A percentile compares a stretch with the other conserved stretches of the same genome.
Evolutionary conservation across 2,113 vertebrate species (phyloP).

Genomic region (Phylloscopus trochilus): DNA sequence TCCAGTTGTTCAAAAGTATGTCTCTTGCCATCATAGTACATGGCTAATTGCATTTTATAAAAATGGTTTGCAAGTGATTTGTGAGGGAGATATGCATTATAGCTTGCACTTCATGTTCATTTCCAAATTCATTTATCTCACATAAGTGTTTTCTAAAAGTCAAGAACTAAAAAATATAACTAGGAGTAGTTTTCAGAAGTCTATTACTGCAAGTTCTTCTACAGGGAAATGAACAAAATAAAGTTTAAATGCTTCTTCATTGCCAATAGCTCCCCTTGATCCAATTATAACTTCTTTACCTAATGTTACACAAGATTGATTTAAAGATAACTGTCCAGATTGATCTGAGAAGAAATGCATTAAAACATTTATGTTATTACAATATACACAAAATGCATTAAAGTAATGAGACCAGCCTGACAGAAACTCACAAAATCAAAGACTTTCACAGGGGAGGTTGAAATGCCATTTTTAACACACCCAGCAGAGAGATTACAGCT

Average conservation of each 20-base stretch:
- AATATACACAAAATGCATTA: slow-evolving; percentile 1
- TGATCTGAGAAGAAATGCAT: slow-evolving; percentile 25
- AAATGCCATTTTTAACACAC: slow-evolving; percentile 38
- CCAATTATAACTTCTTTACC: slow-evolving; percentile 16
- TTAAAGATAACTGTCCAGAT: not conserved
- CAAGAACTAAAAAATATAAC: slow-evolving; percentile 1
- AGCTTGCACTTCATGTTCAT: slow-evolving; percentile 1
- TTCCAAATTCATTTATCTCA: slow-evolving; percentile 12
- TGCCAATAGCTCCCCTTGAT: not conserved
- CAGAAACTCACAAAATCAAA: slow-evolving; percentile 17
- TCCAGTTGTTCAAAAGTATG: not conserved
- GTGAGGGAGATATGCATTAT: not conserved
- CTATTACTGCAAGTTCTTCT: not conserved
- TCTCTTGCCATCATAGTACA: not conserved
- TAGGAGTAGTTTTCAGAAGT: not conserved
- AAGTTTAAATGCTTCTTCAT: slow-evolving; percentile 2
- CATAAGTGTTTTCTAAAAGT: slow-evolving; percentile 23
- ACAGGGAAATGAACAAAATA: slow-evolving; percentile 11
- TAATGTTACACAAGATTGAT: not conserved
- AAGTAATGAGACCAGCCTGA: slow-evolving; percentile 13
- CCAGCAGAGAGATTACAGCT: slow-evolving; percentile 34
- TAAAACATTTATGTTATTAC: slow-evolving; percentile 10
- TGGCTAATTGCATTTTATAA: slow-evolving; percentile 39
- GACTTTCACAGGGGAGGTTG: slow-evolving; percentile 1
- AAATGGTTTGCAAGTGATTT: slow-evolving; percentile 28